A percentile compares a stretch with the other conserved stretches of the same genome.
phyloP scores from a whole-genome alignment of 2,113 vertebrate genomes.

The Eupsittula cactorum region DNA sequence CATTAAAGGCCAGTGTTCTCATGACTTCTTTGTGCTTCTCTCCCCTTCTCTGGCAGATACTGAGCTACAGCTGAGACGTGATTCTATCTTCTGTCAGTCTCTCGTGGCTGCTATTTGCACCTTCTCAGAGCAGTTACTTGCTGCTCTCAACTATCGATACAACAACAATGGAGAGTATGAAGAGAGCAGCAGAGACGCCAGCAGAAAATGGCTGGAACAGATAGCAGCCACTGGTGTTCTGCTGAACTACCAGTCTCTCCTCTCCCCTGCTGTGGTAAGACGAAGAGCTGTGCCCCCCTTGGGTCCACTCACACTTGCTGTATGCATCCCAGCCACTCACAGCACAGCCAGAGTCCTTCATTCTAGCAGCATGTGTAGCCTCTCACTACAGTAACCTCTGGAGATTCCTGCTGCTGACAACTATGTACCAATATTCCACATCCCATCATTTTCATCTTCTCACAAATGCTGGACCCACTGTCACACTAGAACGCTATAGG shows the following conservation, averaged over 20 bases:
- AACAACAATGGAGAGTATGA: conserved; percentile 97
- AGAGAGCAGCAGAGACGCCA: conserved; percentile 93
- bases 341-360: not conserved
- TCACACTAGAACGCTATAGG: not conserved
- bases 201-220: conserved; percentile 97
- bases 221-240: conserved; percentile 89
- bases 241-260: conserved; percentile 91
- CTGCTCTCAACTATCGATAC: conserved; percentile 88
- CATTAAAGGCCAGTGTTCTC: not conserved
- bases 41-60: conserved; percentile 80
- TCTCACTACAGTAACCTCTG: not conserved
- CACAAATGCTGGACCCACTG: not conserved
- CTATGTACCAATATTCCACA: not conserved
- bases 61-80: conserved; percentile 89
- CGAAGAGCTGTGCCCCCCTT: not conserved
- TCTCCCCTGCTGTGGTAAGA: conserved; percentile 86
- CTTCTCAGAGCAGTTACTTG: conserved; percentile 91
- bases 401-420: not conserved
- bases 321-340: not conserved
- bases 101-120: conserved; percentile 88
- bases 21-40: not conserved
- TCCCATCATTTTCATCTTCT: not conserved
- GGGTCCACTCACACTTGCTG: not conserved
- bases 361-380: not conserved
- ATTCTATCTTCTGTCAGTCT: conserved; percentile 94